A percentile compares a stretch with the other conserved stretches of the same genome.
Conservation (phyloP, 2,888 invertebrate species). For the Strigamia crassipes region DNA sequence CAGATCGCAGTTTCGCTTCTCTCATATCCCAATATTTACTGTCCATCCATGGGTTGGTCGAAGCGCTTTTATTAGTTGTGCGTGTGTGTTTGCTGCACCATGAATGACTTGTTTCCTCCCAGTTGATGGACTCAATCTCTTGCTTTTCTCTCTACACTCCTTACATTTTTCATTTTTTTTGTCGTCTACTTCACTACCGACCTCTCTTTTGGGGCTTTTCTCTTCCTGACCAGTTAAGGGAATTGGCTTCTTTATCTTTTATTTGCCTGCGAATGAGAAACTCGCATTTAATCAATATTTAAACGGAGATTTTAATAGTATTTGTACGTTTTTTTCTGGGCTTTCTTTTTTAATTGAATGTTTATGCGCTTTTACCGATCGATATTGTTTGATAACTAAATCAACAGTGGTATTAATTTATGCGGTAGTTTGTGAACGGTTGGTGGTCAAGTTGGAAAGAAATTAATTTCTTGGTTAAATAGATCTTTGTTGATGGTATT, state of each 20-base stretch:
- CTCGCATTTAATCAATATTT: background rate
- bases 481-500: too few relatives aligned
- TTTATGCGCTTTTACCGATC: too few relatives aligned
- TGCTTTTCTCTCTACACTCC: background rate
- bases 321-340: background rate
- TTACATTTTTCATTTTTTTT: background rate
- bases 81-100: slow-evolving; percentile 27
- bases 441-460: too few relatives aligned
- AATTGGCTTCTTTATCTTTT: slow-evolving; percentile 21
- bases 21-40: slow-evolving; percentile 1
- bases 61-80: slow-evolving; percentile 9
- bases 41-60: background rate
- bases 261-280: background rate
- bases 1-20: background rate
- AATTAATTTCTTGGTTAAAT: too few relatives aligned
- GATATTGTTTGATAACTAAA: too few relatives aligned
- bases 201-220: background rate
- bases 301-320: background rate
- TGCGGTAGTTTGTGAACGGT: too few relatives aligned
- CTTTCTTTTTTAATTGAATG: too few relatives aligned
- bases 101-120: slow-evolving; percentile 30
- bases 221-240: background rate
- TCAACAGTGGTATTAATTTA: too few relatives aligned
- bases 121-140: slow-evolving; percentile 37
- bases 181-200: too few relatives aligned